phyloP scores from a whole-genome alignment of 2,888 invertebrate genomes.

The Limnephilus lunatus region DNA sequence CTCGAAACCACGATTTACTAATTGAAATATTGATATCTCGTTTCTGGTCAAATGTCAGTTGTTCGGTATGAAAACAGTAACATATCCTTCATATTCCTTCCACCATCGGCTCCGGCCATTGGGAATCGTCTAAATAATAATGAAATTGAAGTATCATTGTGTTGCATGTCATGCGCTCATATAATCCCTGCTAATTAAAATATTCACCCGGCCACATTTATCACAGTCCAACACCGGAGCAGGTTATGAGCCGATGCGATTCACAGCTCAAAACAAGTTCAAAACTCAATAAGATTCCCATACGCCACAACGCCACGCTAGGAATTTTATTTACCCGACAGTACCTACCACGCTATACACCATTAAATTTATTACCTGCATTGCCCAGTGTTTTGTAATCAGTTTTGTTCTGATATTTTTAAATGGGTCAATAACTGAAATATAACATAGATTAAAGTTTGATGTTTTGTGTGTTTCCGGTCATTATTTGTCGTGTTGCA shows the following conservation, averaged over 20 bases:
- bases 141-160: conserved; percentile 62
- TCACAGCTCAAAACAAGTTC: conserved; percentile 13
- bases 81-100: background rate
- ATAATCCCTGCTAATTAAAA: conserved; percentile 64
- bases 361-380: background rate
- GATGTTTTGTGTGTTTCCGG: background rate
- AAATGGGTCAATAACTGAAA: background rate
- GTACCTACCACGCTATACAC: background rate
- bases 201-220: conserved; percentile 61
- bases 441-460: background rate
- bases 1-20: background rate
- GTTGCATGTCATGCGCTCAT: conserved; percentile 63
- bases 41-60: background rate
- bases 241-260: conserved; percentile 22
- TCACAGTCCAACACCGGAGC: conserved; percentile 49
- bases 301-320: conserved; percentile 6
- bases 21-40: background rate
- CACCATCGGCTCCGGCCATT: background rate
- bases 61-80: background rate
- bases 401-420: background rate
- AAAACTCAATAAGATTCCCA: conserved; percentile 25
- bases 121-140: conserved; percentile 60
- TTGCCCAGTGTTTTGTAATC: background rate
- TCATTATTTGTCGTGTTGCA: background rate
- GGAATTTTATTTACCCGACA: background rate